These are phyloP conservation scores for Fissipunctia ypsillon DNA, from an alignment of 2,888 invertebrate species.

Conservation along the genomic window DNA sequence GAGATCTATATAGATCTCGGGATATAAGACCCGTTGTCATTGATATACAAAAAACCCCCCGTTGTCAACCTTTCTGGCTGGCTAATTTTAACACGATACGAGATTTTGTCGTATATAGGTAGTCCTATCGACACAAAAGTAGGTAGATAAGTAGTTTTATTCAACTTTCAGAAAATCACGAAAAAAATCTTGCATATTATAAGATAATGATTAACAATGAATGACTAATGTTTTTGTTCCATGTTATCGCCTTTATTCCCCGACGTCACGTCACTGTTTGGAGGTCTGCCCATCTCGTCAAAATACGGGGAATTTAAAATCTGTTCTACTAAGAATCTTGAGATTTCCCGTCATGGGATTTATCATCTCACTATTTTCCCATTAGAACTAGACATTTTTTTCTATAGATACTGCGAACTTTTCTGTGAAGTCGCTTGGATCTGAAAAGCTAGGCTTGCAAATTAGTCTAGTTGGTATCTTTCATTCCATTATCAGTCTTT, in stretches of 20 bases:
- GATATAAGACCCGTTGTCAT: neutral
- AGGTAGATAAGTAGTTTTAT: neutral
- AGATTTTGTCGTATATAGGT: neutral
- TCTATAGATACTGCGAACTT: neutral
- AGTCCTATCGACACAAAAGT: no score
- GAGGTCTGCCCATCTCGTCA: slow-evolving; percentile 19
- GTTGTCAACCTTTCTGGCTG: neutral
- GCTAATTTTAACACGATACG: neutral
- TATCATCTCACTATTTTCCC: neutral
- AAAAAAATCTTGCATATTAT: neutral
- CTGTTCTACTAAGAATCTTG: neutral
- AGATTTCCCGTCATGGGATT: slow-evolving; percentile 3
- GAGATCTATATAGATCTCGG: neutral
- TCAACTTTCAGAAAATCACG: neutral
- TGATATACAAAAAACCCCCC: no score
- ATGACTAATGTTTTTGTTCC: slow-evolving; percentile 10
- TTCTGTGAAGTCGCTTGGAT: neutral
- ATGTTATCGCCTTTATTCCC: slow-evolving; percentile 13
- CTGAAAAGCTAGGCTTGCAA: neutral
- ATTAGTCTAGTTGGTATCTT: neutral
- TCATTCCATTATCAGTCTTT: neutral
- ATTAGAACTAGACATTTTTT: neutral
- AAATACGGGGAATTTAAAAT: slow-evolving; percentile 12
- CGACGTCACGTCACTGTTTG: slow-evolving; percentile 13
- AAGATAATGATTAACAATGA: neutral